Evolutionary conservation across 2,888 invertebrate genomes (phyloP), one percentile per base, ranked within the genome.

Genomic region (Microplitis manilae): DNA sequence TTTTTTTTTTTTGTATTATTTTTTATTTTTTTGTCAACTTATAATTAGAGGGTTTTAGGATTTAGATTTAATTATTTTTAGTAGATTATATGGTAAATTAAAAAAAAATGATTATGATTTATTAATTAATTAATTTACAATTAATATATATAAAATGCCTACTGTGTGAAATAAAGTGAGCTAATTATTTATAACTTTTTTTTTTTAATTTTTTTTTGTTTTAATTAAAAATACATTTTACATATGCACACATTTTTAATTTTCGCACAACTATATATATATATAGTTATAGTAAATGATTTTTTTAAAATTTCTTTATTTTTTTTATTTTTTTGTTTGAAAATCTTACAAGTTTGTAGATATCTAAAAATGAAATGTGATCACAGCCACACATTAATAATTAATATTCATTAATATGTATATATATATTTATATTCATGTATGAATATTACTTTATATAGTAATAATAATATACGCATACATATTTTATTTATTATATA

Each of bases 301-400:
- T 74, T 62, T 7, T 68, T 73, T 40, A 59, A 65, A 30, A 17
- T 71, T 73, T 68, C 15, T 70, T 61, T 30, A 15, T 69, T 40
- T 70, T 68, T 9, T 60, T 76, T 68, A 30, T 2, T 67, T 72
- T 41, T 73, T 60, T 68, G 72, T 70, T 67, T 69, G 41, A 73
- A 76, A 77, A 67, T 75, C 68, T 77, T 70, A 79, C 78, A 71
- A 73, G 70, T 81, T 81, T 80, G 73, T 76, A 80, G 62, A 76
- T 83, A 82, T 78, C 83, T 85, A 85, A 84, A 86, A 83, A 85
- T 50, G 50, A 89, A 89, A 89, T 89, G 87, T 89, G 88, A 88
- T 90, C 90, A 90, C 90, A 90, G 90, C 90, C 90, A 90, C 90
- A 89, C 88, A 89, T 89, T 87, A 88, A 88, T 87, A 85, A 85